These are phyloP conservation scores for Agonopterix subpropinquella DNA, from an alignment of 2,888 invertebrate species.

Conservation along the genomic window DNA sequence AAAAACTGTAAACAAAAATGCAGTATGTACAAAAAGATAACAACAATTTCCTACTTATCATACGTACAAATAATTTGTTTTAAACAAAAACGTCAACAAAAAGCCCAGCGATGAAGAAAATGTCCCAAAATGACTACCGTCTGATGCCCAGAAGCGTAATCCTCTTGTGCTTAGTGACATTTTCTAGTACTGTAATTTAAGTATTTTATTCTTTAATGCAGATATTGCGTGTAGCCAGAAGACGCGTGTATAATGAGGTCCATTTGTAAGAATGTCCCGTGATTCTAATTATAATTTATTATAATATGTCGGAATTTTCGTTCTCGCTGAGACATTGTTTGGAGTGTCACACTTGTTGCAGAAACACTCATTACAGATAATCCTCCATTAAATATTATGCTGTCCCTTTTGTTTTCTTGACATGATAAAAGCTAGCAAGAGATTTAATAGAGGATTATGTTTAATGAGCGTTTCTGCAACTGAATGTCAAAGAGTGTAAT, in stretches of 20 bases:
- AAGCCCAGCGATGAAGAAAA: neutral
- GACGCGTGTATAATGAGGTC: conserved; percentile 19
- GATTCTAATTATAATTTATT: conserved; percentile 17
- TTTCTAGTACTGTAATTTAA: conserved; percentile 28
- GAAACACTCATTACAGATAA: no score
- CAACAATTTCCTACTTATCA: neutral
- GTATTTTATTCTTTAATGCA: conserved; percentile 41
- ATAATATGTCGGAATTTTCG: no score
- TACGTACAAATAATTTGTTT: neutral
- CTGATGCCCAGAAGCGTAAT: conserved; percentile 2
- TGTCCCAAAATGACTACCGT: neutral
- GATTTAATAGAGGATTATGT: no score
- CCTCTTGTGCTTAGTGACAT: conserved; percentile 10
- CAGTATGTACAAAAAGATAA: neutral
- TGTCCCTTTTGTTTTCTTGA: no score
- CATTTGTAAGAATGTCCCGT: conserved; percentile 23
- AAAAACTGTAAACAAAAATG: no score
- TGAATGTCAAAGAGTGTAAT: no score
- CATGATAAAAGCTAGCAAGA: no score
- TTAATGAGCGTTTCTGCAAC: no score
- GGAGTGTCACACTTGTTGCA: no score
- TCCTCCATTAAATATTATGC: no score
- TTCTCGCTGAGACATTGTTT: no score
- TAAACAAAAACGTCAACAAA: neutral
- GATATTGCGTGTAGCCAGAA: conserved; percentile 32